These are phyloP conservation scores for Ruditapes philippinarum DNA, from an alignment of 1,140 invertebrate genomes.

Conservation along the genomic window DNA sequence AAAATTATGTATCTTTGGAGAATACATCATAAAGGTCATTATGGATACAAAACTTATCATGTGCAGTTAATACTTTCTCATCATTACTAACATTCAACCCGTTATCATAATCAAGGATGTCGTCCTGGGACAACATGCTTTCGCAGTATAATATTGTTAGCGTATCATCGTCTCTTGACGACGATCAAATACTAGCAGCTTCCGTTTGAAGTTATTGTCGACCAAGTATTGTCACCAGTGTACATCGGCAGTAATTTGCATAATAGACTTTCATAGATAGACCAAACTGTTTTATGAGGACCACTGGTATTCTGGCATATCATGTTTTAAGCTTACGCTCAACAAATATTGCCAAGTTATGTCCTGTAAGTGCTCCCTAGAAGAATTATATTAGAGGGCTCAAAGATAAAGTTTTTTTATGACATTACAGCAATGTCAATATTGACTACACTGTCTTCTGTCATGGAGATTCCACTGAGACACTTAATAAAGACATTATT, in stretches of 20 bases:
- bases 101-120: background rate
- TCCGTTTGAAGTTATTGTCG: constrained; percentile 45
- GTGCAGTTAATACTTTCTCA: constrained; percentile 45
- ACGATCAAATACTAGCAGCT: constrained; percentile 34
- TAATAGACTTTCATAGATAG: constrained; percentile 62
- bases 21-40: constrained; percentile 52
- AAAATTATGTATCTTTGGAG: constrained; percentile 19
- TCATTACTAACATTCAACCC: background rate
- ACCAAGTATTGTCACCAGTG: constrained; percentile 61
- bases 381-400: constrained; percentile 11
- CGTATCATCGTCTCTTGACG: constrained; percentile 25
- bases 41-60: constrained; percentile 42
- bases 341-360: constrained; percentile 22
- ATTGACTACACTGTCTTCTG: constrained; percentile 57
- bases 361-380: constrained; percentile 13
- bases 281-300: constrained; percentile 35
- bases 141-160: constrained; percentile 57
- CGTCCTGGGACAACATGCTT: constrained; percentile 43
- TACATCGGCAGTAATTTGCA: constrained; percentile 48
- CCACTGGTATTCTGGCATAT: background rate
- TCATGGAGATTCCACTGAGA: constrained; percentile 25
- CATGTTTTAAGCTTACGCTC: background rate
- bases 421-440: constrained; percentile 23
- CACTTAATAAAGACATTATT: constrained; percentile 2
- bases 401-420: constrained; percentile 43